Base-by-base conservation (phyloP, 2,888 invertebrate genomes). In the Aleiodes leptofemur region DNA sequence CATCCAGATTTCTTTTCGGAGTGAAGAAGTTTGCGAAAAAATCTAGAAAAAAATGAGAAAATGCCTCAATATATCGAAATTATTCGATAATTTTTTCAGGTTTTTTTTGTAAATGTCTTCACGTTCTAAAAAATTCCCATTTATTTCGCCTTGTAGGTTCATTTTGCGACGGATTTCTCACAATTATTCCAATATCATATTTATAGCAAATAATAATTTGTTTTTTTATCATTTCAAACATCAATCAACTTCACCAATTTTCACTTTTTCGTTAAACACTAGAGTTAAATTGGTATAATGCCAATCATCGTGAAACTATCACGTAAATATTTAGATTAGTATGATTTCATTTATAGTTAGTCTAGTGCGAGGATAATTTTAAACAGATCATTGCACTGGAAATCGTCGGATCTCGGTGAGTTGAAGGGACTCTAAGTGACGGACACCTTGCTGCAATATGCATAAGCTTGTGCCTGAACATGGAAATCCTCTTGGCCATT, bases 401-500 rank as follows among this genome's bases (percentile, higher is more conserved):
- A 69, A 69, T 51, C 43, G 74, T 72, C 72, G 31, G 66, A 57
- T 69, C 59, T 68, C 34, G 43, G 64, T 53, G 64, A 64, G 64
- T 64, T 74, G 76, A 74, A 72, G 79, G 78, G 80, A 80, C 79
- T 82, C 85, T 86, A 85, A 88, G 85, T 87, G 88, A 86, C 85
- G 84, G 86, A 82, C 84, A 82, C 84, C 83, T 84, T 84, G 79
- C 82, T 88, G 86, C 83, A 88, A 87, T 87, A 88, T 88, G 88
- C 86, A 88, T 87, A 87, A 77, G 83, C 84, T 84, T 81, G 79
- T 80, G 77, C 80, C 82, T 75, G 74, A 85, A 86, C 88, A 88
- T 82, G 85, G 83, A 84, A 88, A 88, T 88, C 87, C 88, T 88
- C 88, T 88, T 86, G 84, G 84, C 83, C 82, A 83, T 78, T 78